Percentiles rank a stretch among this genome's conserved stretches.
Evolutionary conservation across 2,888 invertebrate genomes (phyloP).

Genomic region (Aphidius colemani): DNA sequence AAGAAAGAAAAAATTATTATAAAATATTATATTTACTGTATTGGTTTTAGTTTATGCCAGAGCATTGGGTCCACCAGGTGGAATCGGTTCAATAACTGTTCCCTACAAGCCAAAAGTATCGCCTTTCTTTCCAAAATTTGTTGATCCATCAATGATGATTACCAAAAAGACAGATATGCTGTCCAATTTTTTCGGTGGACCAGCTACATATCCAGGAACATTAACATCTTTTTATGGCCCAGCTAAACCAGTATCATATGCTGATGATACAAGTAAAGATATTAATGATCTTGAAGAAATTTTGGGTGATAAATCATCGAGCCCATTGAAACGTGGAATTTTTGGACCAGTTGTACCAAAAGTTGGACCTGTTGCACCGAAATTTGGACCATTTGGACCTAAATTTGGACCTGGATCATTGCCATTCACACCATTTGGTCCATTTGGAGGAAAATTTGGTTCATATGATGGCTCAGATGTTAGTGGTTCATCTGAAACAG

Average conservation of each 20-base stretch:
- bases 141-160: conserved; percentile 51
- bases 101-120: conserved; percentile 48
- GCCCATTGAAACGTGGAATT: conserved; percentile 25
- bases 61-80: conserved; percentile 42
- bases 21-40: background rate
- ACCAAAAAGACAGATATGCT: conserved; percentile 48
- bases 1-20: background rate
- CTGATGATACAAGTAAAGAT: conserved; percentile 10
- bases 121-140: conserved; percentile 50
- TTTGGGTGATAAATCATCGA: conserved; percentile 14
- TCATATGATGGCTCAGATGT: background rate
- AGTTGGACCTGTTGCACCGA: conserved; percentile 29
- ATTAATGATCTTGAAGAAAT: conserved; percentile 12
- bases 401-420: conserved; percentile 16
- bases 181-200: conserved; percentile 44
- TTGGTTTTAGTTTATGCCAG: conserved; percentile 39
- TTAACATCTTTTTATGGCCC: background rate
- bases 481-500: conserved; percentile 1
- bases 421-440: conserved; percentile 2
- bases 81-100: conserved; percentile 44
- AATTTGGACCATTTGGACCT: conserved; percentile 16
- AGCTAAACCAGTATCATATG: conserved; percentile 25
- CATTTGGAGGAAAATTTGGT: conserved; percentile 2
- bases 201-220: conserved; percentile 29
- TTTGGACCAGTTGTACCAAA: conserved; percentile 19